Evolutionary conservation across 2,113 vertebrate species (phyloP), one percentile per base, ranked within the genome.

Genomic region (Clupea harengus): DNA sequence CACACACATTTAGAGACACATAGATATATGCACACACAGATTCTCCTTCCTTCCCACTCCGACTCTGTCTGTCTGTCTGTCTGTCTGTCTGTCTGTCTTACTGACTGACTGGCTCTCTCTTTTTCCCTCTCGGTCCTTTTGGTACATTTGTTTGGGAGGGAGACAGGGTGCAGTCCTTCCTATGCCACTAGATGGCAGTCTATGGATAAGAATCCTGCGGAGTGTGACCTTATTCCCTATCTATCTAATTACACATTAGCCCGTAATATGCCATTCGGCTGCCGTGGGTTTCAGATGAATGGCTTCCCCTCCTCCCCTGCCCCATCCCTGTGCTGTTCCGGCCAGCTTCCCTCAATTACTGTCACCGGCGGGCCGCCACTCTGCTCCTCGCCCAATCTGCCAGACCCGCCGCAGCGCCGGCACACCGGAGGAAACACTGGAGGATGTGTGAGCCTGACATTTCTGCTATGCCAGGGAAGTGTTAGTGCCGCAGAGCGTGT

Each of bases 191-290:
- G 92, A 93, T 94, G 93, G 92, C 93, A 92, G 89, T 94, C 92
- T 92, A 88, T 87, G 18, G 86, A 90, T 93, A 89, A 89, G 84
- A 4, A 91, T 92, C 18, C 47, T 60, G 86, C 28, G 90, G 87
- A 89, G 84, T 82, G 90, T 93, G 94, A 93, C 93, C 93, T 94
- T 93, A 93, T 92, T 92, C 92, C 90, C 90, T 91, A 94, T 95
- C 93, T 94, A 92, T 94, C 93, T 95, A 95, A 95, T 94, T 95
- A 95, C 92, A 94, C 93, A 95, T 95, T 94, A 95, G 93, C 91
- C 91, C 92, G 93, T 95, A 95, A 95, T 94, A 94, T 93, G 91
- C 93, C 93, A 93, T 94, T 94, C 93, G 92, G 92, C 93, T 93
- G 92, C 93, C 94, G 91, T 92, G 91, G 93, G 93, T 93, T 91